A percentile compares a stretch with the other conserved stretches of the same genome.
Conservation (phyloP, 2,113 vertebrate genomes). For the Corythoichthys intestinalis region DNA sequence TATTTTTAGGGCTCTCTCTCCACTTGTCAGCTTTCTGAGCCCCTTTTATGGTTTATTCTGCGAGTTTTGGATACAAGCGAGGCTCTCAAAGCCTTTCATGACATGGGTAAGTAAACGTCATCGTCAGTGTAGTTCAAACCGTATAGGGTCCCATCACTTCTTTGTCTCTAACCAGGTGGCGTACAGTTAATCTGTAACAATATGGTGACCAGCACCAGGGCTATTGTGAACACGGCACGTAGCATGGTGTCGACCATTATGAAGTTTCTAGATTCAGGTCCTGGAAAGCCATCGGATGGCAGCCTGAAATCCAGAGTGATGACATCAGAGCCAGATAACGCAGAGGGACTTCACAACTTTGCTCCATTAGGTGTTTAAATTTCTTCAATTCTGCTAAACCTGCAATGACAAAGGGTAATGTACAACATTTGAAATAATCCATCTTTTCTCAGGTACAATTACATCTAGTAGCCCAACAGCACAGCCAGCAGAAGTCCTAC, state of each 20-base stretch:
- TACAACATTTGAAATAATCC: neutral
- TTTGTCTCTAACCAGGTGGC: conserved; percentile 76
- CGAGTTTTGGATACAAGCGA: conserved; percentile 96
- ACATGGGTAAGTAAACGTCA: conserved; percentile 86
- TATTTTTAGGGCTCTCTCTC: conserved; percentile 87
- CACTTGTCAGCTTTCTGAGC: conserved; percentile 96
- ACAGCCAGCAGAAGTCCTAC: conserved; percentile 93
- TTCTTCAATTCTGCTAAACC: neutral
- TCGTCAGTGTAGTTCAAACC: neutral
- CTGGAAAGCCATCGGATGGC: conserved; percentile 88
- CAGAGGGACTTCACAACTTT: conserved; percentile 98
- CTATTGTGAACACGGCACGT: conserved; percentile 97
- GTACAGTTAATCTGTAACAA: conserved; percentile 99
- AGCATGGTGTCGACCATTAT: conserved; percentile 99
- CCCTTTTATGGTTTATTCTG: conserved; percentile 95
- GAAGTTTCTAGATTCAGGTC: conserved; percentile 96
- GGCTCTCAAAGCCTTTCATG: conserved; percentile 95
- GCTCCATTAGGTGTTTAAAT: conserved; percentile 83
- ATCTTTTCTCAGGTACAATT: conserved; percentile 82
- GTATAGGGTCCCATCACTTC: neutral
- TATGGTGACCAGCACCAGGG: conserved; percentile 98
- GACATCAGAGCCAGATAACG: conserved; percentile 95
- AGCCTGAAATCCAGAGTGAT: conserved; percentile 92
- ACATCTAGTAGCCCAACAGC: conserved; percentile 98
- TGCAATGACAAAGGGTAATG: neutral